Conservation (phyloP, 1,140 invertebrate species). For the Acromyrmex charruanus region DNA sequence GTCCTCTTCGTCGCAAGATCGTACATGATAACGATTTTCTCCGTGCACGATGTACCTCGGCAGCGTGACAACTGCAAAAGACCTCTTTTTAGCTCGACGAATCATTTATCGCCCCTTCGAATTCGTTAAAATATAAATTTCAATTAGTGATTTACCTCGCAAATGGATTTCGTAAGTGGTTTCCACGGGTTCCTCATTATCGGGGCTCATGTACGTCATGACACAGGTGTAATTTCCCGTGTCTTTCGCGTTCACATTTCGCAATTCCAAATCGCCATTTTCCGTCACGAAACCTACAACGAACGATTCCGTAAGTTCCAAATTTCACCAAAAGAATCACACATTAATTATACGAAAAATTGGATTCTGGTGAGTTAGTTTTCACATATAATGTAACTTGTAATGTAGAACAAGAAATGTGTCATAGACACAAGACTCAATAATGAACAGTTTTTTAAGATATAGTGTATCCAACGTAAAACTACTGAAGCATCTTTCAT, state of each 20-base stretch:
- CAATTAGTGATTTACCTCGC: conserved; percentile 28
- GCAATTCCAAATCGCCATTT: conserved; percentile 79
- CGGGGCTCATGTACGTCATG: conserved; percentile 80
- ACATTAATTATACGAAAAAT: too few relatives aligned
- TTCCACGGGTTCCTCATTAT: conserved; percentile 79
- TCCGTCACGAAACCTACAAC: conserved; percentile 75
- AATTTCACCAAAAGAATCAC: neutral
- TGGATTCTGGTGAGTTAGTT: too few relatives aligned
- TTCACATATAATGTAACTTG: too few relatives aligned
- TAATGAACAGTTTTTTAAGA: too few relatives aligned
- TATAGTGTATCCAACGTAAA: too few relatives aligned
- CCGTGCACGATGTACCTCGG: conserved; percentile 43
- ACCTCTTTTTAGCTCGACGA: neutral
- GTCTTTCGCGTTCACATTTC: conserved; percentile 78
- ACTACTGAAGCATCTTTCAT: too few relatives aligned
- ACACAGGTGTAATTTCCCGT: conserved; percentile 82
- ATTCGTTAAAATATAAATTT: conserved; percentile 4
- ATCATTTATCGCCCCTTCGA: neutral
- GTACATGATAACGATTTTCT: conserved; percentile 26
- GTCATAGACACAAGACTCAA: too few relatives aligned
- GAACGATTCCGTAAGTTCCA: neutral
- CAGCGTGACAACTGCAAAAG: conserved; percentile 31
- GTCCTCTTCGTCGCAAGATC: conserved; percentile 41
- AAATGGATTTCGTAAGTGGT: conserved; percentile 71
- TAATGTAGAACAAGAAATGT: too few relatives aligned